Conservation (phyloP, 2,888 invertebrate genomes). For the Limnephilus lunatus region DNA sequence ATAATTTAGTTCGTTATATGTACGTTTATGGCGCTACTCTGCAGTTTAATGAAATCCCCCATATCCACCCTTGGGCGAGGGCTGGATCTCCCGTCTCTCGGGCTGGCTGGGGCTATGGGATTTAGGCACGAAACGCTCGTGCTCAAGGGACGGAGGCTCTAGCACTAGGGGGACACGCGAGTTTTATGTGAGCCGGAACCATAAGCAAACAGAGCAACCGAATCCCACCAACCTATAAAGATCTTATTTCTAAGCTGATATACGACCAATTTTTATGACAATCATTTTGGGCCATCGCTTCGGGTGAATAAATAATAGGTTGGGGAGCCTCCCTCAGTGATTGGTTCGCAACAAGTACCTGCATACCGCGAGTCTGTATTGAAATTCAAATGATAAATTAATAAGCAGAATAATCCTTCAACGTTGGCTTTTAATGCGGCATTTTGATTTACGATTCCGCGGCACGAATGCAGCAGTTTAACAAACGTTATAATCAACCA, state of each 20-base stretch:
- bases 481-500: conserved; percentile 16
- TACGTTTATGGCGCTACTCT: conserved; percentile 53
- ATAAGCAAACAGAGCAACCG: conserved; percentile 55
- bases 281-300: conserved; percentile 64
- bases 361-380: neutral
- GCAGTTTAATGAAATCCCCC: conserved; percentile 65
- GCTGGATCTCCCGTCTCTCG: neutral
- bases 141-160: neutral
- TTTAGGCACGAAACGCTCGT: conserved; percentile 44
- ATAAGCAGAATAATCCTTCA: conserved; percentile 46
- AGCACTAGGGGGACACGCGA: conserved; percentile 57
- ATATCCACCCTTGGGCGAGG: conserved; percentile 59
- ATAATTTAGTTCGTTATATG: conserved; percentile 61
- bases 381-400: conserved; percentile 45
- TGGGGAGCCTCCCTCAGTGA: conserved; percentile 25
- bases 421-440: conserved; percentile 44
- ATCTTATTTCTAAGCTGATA: conserved; percentile 65
- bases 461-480: conserved; percentile 39
- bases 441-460: conserved; percentile 15
- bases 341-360: conserved; percentile 5
- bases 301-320: conserved; percentile 62
- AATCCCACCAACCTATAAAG: conserved; percentile 61
- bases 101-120: conserved; percentile 14
- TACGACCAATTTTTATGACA: conserved; percentile 65
- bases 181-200: conserved; percentile 58